Conservation (phyloP, 1,140 invertebrate genomes). For the Chymomyza costata region DNA sequence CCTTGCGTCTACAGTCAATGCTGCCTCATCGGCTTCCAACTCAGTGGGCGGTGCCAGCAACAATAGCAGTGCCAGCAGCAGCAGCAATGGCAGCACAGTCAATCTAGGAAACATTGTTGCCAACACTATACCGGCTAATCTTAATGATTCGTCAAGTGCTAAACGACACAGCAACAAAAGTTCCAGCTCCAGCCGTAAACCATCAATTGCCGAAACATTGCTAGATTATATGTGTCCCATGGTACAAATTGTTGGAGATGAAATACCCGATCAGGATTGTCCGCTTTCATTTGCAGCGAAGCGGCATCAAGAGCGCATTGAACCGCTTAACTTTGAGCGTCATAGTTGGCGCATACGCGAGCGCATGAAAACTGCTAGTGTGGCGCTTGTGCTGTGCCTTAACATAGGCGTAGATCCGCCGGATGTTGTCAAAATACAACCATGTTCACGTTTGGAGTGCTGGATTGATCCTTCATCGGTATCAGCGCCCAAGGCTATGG, state of each 20-base stretch:
- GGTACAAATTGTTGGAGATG: conserved; percentile 5
- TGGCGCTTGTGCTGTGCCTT: conserved; percentile 96
- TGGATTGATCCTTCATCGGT: conserved; percentile 96
- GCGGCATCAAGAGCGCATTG: conserved; percentile 58
- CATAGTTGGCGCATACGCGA: conserved; percentile 64
- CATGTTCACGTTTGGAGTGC: conserved; percentile 95
- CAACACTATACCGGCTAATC: neutral
- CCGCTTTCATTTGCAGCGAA: conserved; percentile 62
- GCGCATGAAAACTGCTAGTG: conserved; percentile 98
- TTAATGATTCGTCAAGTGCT: neutral
- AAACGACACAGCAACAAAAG: neutral
- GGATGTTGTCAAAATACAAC: conserved; percentile 97
- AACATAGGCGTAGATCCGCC: conserved; percentile 99
- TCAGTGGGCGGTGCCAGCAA: neutral
- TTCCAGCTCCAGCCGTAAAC: conserved; percentile 12
- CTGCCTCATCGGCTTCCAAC: conserved; percentile 7
- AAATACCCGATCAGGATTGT: conserved; percentile 31
- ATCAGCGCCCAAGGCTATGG: conserved; percentile 94
- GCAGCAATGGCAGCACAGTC: conserved; percentile 20
- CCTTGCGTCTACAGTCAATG: conserved; percentile 7
- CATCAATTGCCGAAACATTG: conserved; percentile 13
- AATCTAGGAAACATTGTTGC: conserved; percentile 8
- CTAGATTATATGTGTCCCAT: conserved; percentile 1
- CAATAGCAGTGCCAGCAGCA: conserved; percentile 25
- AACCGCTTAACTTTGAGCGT: conserved; percentile 35